Base-by-base conservation (phyloP, 2,113 vertebrate species). In the Tenrec ecaudatus region DNA sequence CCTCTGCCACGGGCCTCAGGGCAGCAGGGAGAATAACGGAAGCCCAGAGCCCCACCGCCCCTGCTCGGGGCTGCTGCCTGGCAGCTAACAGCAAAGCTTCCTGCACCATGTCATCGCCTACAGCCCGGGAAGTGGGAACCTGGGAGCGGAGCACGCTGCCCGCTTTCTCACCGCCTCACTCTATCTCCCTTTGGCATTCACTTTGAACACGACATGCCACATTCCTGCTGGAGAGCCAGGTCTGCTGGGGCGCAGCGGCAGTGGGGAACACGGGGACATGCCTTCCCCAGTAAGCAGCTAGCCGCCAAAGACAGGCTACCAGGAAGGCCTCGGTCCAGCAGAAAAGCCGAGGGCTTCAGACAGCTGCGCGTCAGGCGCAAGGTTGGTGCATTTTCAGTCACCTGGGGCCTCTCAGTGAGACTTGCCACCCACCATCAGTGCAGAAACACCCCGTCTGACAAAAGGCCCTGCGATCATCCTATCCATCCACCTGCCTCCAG, bases 61-160 rank as follows among this genome's bases (percentile, higher is more conserved):
- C 10, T 47, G 66, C 66, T 71, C 78, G 4, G 22, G 9, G 57
- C 64, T 86, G 25, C 33, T 33, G 16, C 27, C 89, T 88, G 20
- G 20, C 19, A 12, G 16, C 66, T 40, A 36, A 53, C 78, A 58
- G 62, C 33, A 25, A 33, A 64, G 27, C 87, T 57, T 31, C 83
- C 83, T 79, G 23, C 76, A 91, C 23, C 33, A 8, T 15, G 15
- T 40, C 82, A 8, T 33, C 79, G 16, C 91, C 93, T 88, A 47
- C 22, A 43, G 89, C 89, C 69, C 43, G n/a, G 27, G 69, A 88
- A 58, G 80, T 86, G 27, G 77, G 85, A 79, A 40, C 85, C 1
- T 0, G 69, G 71, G 82, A 40, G 40, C 40, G 47, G 47, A 66
- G 27, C 27, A 1, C 85, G 47, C 47, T 38, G 57, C 36, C 80